Conservation (phyloP, 2,888 invertebrate species). For the Drosophila mulleri region DNA sequence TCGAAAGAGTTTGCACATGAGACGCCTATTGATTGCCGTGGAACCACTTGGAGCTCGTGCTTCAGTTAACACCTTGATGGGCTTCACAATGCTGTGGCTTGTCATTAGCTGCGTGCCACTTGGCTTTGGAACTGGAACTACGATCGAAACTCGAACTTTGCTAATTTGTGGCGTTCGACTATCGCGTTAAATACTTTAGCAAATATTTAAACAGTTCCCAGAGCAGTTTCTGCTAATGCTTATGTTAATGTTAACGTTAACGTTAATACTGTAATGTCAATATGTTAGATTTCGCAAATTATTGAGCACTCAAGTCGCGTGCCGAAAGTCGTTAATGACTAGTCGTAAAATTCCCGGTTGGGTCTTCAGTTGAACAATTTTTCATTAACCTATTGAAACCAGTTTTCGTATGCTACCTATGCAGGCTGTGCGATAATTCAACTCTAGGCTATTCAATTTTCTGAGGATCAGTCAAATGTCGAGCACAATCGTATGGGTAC, state of each 20-base stretch:
- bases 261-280: constrained; percentile 8
- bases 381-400: constrained; percentile 24
- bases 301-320: constrained; percentile 40
- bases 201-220: constrained; percentile 39
- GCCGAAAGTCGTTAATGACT: constrained; percentile 42
- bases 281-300: constrained; percentile 37
- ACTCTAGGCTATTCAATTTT: neutral
- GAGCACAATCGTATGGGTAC: constrained; percentile 15
- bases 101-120: constrained; percentile 29
- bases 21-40: neutral
- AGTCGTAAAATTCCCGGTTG: constrained; percentile 2
- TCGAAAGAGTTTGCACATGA: constrained; percentile 36
- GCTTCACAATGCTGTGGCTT: constrained; percentile 11
- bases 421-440: constrained; percentile 1
- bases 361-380: neutral
- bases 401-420: constrained; percentile 42
- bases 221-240: constrained; percentile 16
- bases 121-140: constrained; percentile 28
- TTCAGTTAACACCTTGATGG: constrained; percentile 8
- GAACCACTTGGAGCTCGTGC: constrained; percentile 6
- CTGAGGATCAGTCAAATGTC: constrained; percentile 10
- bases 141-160: constrained; percentile 21
- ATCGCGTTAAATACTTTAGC: constrained; percentile 41
- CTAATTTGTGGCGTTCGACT: constrained; percentile 26
- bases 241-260: constrained; percentile 15